phyloP scores from a whole-genome alignment of 1,140 invertebrate genomes.

The Microvelia longipes region DNA sequence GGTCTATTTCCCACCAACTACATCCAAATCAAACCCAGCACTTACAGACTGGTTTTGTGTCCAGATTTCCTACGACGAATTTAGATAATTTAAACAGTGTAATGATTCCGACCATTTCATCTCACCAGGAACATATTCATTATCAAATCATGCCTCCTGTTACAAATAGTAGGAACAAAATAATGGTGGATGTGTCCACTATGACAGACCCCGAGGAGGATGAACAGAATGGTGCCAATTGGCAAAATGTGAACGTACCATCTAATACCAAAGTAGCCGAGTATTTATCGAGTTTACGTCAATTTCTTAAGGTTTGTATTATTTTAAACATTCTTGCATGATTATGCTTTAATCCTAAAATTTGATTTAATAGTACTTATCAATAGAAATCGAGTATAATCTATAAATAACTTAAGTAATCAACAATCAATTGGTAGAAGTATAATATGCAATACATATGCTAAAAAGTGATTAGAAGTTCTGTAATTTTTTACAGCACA shows the following conservation, averaged over 20 bases:
- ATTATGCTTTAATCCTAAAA: too few species aligned
- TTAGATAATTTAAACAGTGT: background rate
- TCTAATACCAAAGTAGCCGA: constrained; percentile 25
- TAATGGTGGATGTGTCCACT: constrained; percentile 36
- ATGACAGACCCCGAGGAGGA: constrained; percentile 34
- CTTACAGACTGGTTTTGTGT: background rate
- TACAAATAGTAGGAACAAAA: background rate
- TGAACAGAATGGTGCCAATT: constrained; percentile 16
- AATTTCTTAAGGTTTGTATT: constrained; percentile 24
- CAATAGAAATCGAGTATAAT: too few species aligned
- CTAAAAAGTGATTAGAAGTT: too few species aligned
- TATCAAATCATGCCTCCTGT: background rate
- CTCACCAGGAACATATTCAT: background rate
- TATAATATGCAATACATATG: too few species aligned
- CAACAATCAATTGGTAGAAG: too few species aligned
- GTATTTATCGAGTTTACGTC: constrained; percentile 24
- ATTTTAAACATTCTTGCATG: too few species aligned
- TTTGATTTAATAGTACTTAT: too few species aligned
- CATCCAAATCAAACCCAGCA: background rate
- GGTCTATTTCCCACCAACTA: background rate
- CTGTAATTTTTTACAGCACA: too few species aligned
- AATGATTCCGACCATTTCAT: background rate
- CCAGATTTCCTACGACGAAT: background rate
- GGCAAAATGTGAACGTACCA: constrained; percentile 15
- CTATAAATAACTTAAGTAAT: too few species aligned